Evolutionary conservation across 1,140 invertebrate species (phyloP), one percentile per base, ranked within the genome.

Genomic region (Papilio machaon): DNA sequence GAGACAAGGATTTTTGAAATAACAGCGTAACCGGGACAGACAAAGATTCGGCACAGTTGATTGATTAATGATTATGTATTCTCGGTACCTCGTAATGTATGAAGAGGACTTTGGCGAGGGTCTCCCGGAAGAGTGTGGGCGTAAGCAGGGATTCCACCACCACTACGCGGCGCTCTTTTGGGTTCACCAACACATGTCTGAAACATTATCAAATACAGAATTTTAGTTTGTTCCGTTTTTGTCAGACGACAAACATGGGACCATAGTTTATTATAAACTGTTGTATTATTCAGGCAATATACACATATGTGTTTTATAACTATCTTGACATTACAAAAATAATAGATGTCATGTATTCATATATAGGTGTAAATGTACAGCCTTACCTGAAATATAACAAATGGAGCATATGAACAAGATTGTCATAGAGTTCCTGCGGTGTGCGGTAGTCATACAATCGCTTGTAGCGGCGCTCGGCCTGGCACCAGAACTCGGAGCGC

Each of bases 101-200:
- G 90, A 99, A 99, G 11, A 99, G 95, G 17, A 99, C 98, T 95
- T 97, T 98, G 0, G 98, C 98, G 2, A 99, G 92, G 1, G 97
- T 98, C 85, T 99, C 97, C 85, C 98, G 95, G 85, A 98, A 97
- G 64, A 96, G 90, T 2, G 97, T 97, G 1, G 98, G 97, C 54
- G 97, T 97, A 30, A 99, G 95, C 6, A 99, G 94, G 49, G 98
- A 99, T 94, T 99, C 99, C 47, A 99, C 96, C 73, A 99, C 95
- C 0, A 99, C 97, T 77, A 99, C 96, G 90, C 97, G 97, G 17
- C 98, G 95, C 87, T 99, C 98, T 94, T 99, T 99, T 0, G 99
- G 98, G 92, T 97, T 99, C 38, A 99, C 97, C 38, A 99, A 94
- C 9, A 98, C 95, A 92, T 98, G 96, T 87, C 98, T 99, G 85